Base-by-base conservation (phyloP, 2,797 vertebrate genomes). In the Pseudochromis fuscus region DNA sequence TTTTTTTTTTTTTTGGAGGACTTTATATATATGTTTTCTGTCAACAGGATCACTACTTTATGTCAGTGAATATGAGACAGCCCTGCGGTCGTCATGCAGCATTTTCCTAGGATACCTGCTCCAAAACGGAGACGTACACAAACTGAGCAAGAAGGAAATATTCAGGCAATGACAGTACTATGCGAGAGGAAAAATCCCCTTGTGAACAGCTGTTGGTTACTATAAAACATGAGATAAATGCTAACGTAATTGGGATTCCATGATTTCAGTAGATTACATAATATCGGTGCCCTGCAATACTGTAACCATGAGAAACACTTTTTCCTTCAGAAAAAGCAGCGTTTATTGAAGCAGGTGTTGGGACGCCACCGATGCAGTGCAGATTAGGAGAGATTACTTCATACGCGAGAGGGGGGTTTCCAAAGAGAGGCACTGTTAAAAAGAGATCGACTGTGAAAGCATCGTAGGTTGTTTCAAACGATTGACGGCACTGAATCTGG, bases 21-120 rank as follows among this genome's bases (percentile, higher is more conserved):
- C 42, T 72, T 72, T 63, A 40, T 58, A 37, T 67, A 49, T 65
- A 23, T 75, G 53, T 61, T 77, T 75, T 48, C 58, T 73, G 71
- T 82, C 76, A 82, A 42, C 82, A 21, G 42, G 2, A 72, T 72
- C 31, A 18, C 49, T 67, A 76, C 33, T 84, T 82, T 72, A 71
- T 81, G 66, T 66, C 61, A 49, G 33, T 65, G 52, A 82, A 61
- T 67, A 60, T 66, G 71, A 83, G 69, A 69, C 59, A 69, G 31
- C 52, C 66, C 45, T 80, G 69, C 66, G 44, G 58, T 77, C 60
- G 73, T 75, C 49, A 50, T 49, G 59, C 67, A 58, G 77, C 48
- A 74, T 73, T 90, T 90, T 89, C 87, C 88, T 44, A 78, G 67
- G 82, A 85, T 86, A 88, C 83, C 78, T 88, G 64, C 67, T 89